Evolutionary conservation across 2,888 invertebrate genomes (phyloP).

Genomic region (Melikaiella ostensackeni): DNA sequence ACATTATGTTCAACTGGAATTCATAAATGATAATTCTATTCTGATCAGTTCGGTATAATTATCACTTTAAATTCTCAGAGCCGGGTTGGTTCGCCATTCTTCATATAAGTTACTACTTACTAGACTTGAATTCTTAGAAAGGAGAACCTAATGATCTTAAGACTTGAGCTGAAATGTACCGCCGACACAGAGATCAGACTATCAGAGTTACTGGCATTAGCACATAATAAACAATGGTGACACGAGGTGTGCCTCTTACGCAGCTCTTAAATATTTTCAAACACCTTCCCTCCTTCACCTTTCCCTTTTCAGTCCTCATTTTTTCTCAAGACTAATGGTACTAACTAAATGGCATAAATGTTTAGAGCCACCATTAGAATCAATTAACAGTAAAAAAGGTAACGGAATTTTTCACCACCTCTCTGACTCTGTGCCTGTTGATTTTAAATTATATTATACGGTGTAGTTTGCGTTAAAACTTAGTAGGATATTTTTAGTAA

Average conservation of each 20-base stretch:
- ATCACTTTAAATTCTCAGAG: background rate
- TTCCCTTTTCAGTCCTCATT: slow-evolving; percentile 5
- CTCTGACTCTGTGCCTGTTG: background rate
- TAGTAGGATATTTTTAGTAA: too few species aligned
- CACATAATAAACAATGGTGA: slow-evolving; percentile 63
- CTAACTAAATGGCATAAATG: slow-evolving; percentile 12
- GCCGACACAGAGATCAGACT: slow-evolving; percentile 14
- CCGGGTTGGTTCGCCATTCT: slow-evolving; percentile 10
- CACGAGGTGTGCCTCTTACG: slow-evolving; percentile 55
- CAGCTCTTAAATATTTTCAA: slow-evolving; percentile 11
- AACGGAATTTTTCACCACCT: background rate
- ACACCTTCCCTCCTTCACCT: slow-evolving; percentile 29
- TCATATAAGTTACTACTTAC: background rate
- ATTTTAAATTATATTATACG: too few species aligned
- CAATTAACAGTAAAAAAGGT: slow-evolving; percentile 5
- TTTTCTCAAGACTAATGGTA: background rate
- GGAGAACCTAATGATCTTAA: slow-evolving; percentile 33
- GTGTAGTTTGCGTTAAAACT: too few species aligned
- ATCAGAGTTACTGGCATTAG: slow-evolving; percentile 53
- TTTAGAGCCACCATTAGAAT: slow-evolving; percentile 13
- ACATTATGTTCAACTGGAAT: slow-evolving; percentile 10
- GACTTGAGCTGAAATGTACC: slow-evolving; percentile 37
- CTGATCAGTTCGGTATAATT: slow-evolving; percentile 12
- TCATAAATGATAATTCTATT: slow-evolving; percentile 22
- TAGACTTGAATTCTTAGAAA: slow-evolving; percentile 25